Evolutionary conservation across 2,797 vertebrate genomes (phyloP), one percentile per base, ranked within the genome.

Genomic region (Rousettus madagascariensis): DNA sequence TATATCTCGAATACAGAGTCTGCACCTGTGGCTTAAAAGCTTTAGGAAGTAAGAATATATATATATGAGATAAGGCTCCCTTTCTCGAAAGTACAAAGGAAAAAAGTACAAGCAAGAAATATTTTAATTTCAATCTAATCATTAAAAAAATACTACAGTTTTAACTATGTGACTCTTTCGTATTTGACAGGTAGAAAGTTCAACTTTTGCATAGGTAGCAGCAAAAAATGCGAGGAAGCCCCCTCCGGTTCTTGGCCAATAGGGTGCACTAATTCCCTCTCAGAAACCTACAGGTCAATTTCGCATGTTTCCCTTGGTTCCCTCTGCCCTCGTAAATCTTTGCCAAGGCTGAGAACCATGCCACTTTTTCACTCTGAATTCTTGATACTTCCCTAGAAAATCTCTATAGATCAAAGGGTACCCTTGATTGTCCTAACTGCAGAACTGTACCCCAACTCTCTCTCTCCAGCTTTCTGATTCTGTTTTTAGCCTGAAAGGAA

Each of bases 121-220:
- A 72, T 5, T 28, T 79, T 30, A 49, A 55, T 36, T 90, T 79
- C 43, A 80, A 20, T 38, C 3, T 53, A 66, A 59, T 79, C 57
- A 46, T 93, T 33, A 61, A 5, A 49, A 66, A 83, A 78, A 26
- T 6, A 43, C 36, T 66, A 19, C 41, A 28, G 41, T 51, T 86
- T 87, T 65, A 77, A 33, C 38, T 22, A 1, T 4, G 3, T 83
- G 4, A 55, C 53, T 84, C 0, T 43, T 85, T 90, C 11, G 12
- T 65, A 0, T 71, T 75, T 80, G 4, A 75, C 53, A 69, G 59
- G 17, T 36, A 68, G 43, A 51, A 86, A 96, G 69, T 36, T 86
- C 28, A 26, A 12, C 17, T 24, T 36, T 36, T 33, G 11, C 7
- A 4, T 22, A 6, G 16, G 11, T 0, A 63, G 10, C 10, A 63